Evolutionary conservation across 2,888 invertebrate genomes (phyloP), one percentile per base, ranked within the genome.

Genomic region (Platypus cylindrus): DNA sequence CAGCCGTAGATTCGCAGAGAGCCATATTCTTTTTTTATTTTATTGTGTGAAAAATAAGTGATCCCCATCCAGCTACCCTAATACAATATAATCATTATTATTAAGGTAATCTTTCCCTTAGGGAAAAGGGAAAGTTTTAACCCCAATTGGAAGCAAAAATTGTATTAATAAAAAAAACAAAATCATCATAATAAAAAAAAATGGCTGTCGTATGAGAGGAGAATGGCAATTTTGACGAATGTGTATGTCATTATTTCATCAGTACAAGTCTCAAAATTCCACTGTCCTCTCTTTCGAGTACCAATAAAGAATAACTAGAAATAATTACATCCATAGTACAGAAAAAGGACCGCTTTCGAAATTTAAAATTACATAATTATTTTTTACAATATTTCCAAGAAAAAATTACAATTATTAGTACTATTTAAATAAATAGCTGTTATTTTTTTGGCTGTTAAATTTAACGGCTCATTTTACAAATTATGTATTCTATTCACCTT

Each of bases 21-120:
- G 53, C 53, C 51, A 53, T 53, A 53, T 50, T 47, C n/a, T n/a
- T n/a, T n/a, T n/a, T n/a, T n/a, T n/a, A n/a, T n/a, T n/a, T n/a
- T n/a, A n/a, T 40, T 43, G 36, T 46, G 38, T 43, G 55, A 58
- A 56, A n/a, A 53, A 53, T 54, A 58, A 60, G 60, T 62, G 63
- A 61, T 63, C 63, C 63, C 63, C 62, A 57, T 62, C 63, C 63
- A 63, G 63, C 62, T 63, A 63, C 59, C 56, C 61, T 62, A 62
- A 36, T 37, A 40, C 50, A 47, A 47, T n/a, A n/a, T n/a, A n/a
- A n/a, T n/a, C n/a, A n/a, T n/a, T n/a, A n/a, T n/a, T n/a, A n/a
- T n/a, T n/a, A n/a, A n/a, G n/a, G n/a, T n/a, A n/a, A n/a, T n/a
- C n/a, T n/a, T n/a, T n/a, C n/a, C n/a, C n/a, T n/a, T n/a, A n/a